Base-by-base conservation (phyloP, 2,113 vertebrate species). In the Indicator indicator region DNA sequence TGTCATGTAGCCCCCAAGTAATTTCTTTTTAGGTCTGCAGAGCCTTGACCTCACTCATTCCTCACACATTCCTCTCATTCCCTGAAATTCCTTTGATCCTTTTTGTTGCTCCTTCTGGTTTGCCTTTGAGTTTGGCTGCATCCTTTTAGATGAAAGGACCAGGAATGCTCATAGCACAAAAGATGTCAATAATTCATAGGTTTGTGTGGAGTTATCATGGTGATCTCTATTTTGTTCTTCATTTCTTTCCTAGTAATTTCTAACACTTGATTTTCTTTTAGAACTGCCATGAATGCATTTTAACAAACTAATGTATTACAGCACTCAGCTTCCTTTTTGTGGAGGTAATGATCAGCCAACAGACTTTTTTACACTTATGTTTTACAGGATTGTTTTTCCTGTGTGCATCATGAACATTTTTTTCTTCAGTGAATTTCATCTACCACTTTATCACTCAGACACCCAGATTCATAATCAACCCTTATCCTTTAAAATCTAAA, bases 51-150 rank as follows among this genome's bases (percentile, higher is more conserved):
- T 86, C 48, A 78, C 50, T 91, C 9, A 0, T 72, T 27, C 63
- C 73, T 85, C 40, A 65, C 72, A 93, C 87, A 89, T 94, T 96
- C 88, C 33, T 86, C 46, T 86, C 92, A 95, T 96, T 94, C 90
- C 81, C 56, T 64, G 52, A 93, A 90, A 56, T 59, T 59, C 52
- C 42, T 94, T 90, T 93, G 72, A 94, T 80, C 69, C 42, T 74
- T 91, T 74, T 72, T 74, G 85, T 73, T 83, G 40, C 11, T 78
- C 8, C 28, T 84, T 30, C 54, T 64, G 42, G 38, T 64, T 28
- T 48, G 32, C 32, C 54, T 94, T 56, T 28, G 32, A 20, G 56
- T 91, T 90, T 80, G 42, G 12, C 48, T 81, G 52, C 42, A 52
- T 42, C 55, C 56, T 91, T 88, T 83, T 48, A 94, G 56, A 83